Base-by-base conservation (phyloP, 2,797 vertebrate species). In the Acropternis orthonyx region DNA sequence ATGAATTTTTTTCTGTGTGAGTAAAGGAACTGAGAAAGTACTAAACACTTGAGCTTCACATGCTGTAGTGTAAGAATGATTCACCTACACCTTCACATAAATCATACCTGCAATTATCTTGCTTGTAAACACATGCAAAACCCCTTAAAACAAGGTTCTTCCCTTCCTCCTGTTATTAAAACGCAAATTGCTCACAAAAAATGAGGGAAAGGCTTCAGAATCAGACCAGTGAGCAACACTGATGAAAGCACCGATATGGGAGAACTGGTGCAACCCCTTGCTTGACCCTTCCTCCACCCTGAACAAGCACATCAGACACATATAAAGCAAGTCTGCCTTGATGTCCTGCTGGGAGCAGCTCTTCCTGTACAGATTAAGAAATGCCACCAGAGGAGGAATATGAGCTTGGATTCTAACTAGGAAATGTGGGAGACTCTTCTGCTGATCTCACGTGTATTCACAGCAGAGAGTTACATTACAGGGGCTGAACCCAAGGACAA, bases 191-290 rank as follows among this genome's bases (percentile, higher is more conserved):
- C 30, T 77, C 8, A 36, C 2, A 4, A 56, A 27, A 62, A 65
- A 73, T 0, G 17, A 58, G 26, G 7, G 10, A 48, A 63, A 48
- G 18, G 26, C 24, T 77, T 75, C 36, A 72, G 26, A 62, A 58
- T n/a, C 46, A 71, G 28, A 75, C 8, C 39, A 44, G 18, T 2
- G 28, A 37, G 30, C 32, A 72, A 32, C 44, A 43, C 21, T 10
- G 17, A 34, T 16, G 14, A 30, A 19, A 13, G 6, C 43, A 39
- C 3, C 13, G 61, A 32, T 23, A 21, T 0, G 0, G 44, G 11
- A 68, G 28, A 75, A 13, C 4, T 6, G 46, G 28, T 46, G 9
- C 20, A 41, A 89, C 30, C 14, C 54, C 36, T 37, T 36, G 16
- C 43, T 9, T 36, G 30, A 68, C 15, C 30, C 17, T 41, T 41